Conservation (phyloP, 2,113 vertebrate species). For the Isurus oxyrinchus region DNA sequence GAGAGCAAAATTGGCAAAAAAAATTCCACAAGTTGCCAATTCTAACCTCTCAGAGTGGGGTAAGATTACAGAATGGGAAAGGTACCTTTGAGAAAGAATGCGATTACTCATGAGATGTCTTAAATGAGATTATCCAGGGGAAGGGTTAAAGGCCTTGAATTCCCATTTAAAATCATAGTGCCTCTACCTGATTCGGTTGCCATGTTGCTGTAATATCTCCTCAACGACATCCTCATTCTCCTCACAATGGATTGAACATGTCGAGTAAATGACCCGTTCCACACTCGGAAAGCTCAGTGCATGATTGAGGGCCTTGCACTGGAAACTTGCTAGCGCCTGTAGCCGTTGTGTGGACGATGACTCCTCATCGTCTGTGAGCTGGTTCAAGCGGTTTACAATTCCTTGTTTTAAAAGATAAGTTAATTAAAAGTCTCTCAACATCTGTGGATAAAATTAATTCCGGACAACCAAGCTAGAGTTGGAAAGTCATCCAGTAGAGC, state of each 20-base stretch:
- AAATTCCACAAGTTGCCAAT: not conserved
- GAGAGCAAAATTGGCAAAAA: not conserved
- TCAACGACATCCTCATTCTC: slow-evolving; percentile 85
- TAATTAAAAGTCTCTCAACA: not conserved
- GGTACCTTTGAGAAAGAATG: not conserved
- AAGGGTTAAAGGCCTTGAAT: not conserved
- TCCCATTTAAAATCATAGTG: not conserved
- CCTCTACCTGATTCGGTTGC: slow-evolving; percentile 63
- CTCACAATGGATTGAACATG: slow-evolving; percentile 78
- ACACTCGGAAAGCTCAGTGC: slow-evolving; percentile 73
- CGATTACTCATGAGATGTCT: not conserved
- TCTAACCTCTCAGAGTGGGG: not conserved
- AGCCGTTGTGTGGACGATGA: slow-evolving; percentile 53
- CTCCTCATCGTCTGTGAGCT: slow-evolving; percentile 43
- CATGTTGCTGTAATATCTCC: slow-evolving; percentile 58
- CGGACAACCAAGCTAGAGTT: not conserved
- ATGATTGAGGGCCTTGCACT: slow-evolving; percentile 68
- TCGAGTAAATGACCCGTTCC: slow-evolving; percentile 79
- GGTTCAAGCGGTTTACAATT: slow-evolving; percentile 63
- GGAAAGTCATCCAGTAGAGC: not conserved
- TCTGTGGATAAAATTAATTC: not conserved
- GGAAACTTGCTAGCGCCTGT: slow-evolving; percentile 71
- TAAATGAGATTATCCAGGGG: not conserved
- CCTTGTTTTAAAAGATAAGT: slow-evolving; percentile 53
- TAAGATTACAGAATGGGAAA: not conserved